A percentile compares a stretch with the other conserved stretches of the same genome.
Conservation (phyloP, 2,797 vertebrate genomes). For the Sebastes iracundus region DNA sequence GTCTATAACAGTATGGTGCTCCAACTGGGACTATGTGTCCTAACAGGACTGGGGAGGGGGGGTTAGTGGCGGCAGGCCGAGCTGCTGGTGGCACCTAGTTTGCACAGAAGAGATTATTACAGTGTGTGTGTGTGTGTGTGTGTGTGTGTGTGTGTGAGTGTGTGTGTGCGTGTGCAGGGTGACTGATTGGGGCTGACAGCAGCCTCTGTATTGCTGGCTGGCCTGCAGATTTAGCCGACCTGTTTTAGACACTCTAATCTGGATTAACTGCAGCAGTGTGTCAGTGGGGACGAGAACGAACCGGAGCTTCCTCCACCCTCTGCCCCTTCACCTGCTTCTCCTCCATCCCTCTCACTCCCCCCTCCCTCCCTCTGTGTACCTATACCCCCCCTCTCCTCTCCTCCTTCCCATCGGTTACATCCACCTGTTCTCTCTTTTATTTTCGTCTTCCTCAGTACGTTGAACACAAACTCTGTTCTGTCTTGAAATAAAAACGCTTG, state of each 20-base stretch:
- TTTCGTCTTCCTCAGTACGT: background rate
- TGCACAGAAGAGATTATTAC: constrained; percentile 62
- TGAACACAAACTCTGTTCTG: background rate
- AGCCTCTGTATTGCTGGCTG: constrained; percentile 84
- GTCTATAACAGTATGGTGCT: background rate
- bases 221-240: constrained; percentile 84
- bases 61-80: constrained; percentile 5
- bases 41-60: constrained; percentile 9
- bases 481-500: constrained; percentile 6
- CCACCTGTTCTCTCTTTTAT: background rate
- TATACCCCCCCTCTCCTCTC: background rate
- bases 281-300: constrained; percentile 75
- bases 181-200: constrained; percentile 86
- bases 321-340: constrained; percentile 66
- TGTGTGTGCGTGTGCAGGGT: constrained; percentile 44
- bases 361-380: background rate
- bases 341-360: background rate
- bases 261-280: constrained; percentile 85
- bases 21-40: constrained; percentile 9
- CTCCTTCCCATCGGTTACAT: background rate
- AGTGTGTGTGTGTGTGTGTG: constrained; percentile 43
- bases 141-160: constrained; percentile 41
- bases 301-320: constrained; percentile 27
- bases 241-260: constrained; percentile 88
- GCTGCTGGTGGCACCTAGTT: constrained; percentile 73